These are phyloP conservation scores for Manis javanica DNA, from an alignment of 2,797 vertebrate genomes.

Conservation along the genomic window DNA sequence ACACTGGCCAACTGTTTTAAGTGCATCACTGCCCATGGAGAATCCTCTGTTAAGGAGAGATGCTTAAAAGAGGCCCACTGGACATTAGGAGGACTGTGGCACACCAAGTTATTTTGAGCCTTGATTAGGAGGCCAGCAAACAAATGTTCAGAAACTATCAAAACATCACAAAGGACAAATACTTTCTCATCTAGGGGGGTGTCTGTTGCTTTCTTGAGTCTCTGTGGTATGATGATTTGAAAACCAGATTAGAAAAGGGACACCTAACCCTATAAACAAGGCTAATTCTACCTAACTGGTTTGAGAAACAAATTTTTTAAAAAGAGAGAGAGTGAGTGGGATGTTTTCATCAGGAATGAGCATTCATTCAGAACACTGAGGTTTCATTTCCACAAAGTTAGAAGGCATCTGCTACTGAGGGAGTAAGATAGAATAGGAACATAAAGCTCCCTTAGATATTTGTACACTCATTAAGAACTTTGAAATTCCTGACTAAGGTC, in stretches of 20 bases:
- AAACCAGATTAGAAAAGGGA: conserved; percentile 23
- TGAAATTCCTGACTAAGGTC: neutral
- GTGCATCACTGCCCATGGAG: neutral
- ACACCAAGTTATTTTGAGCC: neutral
- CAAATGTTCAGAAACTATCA: conserved; percentile 41
- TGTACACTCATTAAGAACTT: neutral
- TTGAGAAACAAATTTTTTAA: neutral
- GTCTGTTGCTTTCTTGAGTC: neutral
- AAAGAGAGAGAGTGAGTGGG: neutral
- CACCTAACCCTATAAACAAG: neutral
- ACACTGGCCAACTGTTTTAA: neutral
- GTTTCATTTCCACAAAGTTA: neutral
- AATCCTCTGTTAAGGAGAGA: neutral
- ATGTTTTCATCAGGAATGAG: conserved; percentile 35
- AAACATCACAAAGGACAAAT: conserved; percentile 42
- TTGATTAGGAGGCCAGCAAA: conserved; percentile 20
- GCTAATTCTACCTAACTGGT: conserved; percentile 43
- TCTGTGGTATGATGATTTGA: neutral
- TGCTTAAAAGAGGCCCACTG: neutral
- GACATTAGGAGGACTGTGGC: neutral
- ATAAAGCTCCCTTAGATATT: neutral
- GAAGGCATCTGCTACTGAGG: conserved; percentile 7
- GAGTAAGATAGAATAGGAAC: neutral
- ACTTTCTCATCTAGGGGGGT: neutral
- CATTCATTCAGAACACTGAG: conserved; percentile 55